Base-by-base conservation (phyloP, 2,888 invertebrate genomes). In the Cremastobaeus sp. region DNA sequence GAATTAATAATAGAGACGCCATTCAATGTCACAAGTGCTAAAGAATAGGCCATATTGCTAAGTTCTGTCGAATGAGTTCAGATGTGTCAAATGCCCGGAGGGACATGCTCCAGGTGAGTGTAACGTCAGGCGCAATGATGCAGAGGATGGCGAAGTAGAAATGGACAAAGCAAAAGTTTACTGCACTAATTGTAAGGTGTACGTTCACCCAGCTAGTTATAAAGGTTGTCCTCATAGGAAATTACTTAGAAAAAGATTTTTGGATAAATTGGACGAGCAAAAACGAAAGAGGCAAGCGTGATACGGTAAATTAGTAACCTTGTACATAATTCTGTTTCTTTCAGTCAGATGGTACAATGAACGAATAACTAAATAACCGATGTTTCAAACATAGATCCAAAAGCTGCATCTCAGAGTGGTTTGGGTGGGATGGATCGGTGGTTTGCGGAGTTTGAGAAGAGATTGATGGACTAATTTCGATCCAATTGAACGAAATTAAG, bases 21-120 rank as follows among this genome's bases (percentile, higher is more conserved):
- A 35, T 47, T 1, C 47, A 60, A 30, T 66, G 66, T 18, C 8
- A 18, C 1, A 54, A 47, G 2, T 73, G 73, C 30, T 62, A 73
- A 9, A 20, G 66, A 15, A n/a, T 20, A 6, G 62, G 50, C 0
- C 66, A 66, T 6, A 37, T 48, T 4, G 43, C 52, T 0, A 34
- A 20, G 15, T 41, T 25, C 3, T 73, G 73, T 11, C 12, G 14
- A 6, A 17, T 73, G 18, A 25, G 15, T 0, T 62, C 34, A 20
- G 73, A 12, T 73, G 66, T n/a, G 73, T 66, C 3, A 73, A 54
- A 50, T 73, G 73, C 9, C 60, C 45, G 0, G 43, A 32, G 3
- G 3, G 4, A n/a, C 72, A 72, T 8, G 47, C 2, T 8, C 59
- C 45, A 17, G 65, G 52, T 11, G 11, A 71, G 8, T 71, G 71